These are phyloP conservation scores for Andrena fulva DNA, from an alignment of 2,888 invertebrate genomes.

Conservation along the genomic window DNA sequence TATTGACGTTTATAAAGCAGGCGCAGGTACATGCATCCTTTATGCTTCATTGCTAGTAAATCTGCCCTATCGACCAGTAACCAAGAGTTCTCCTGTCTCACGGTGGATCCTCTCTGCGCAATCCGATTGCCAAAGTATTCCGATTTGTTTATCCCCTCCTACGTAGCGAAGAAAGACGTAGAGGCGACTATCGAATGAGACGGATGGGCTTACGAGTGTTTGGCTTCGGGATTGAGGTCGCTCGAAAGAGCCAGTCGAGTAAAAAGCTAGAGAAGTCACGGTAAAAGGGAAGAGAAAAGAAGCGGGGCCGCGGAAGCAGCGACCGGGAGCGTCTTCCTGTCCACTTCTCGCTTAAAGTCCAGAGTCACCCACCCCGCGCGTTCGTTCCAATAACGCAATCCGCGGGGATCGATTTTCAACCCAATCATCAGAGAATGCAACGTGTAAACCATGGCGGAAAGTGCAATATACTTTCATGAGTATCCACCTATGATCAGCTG, in stretches of 20 bases:
- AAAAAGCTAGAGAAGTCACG: slow-evolving; percentile 14
- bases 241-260: slow-evolving; percentile 19
- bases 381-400: slow-evolving; percentile 74
- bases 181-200: slow-evolving; percentile 30
- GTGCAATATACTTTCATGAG: slow-evolving; percentile 82
- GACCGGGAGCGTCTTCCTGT: slow-evolving; percentile 59
- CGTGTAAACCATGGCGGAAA: slow-evolving; percentile 78
- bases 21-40: too few species aligned
- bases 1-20: too few species aligned
- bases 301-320: slow-evolving; percentile 17
- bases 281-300: slow-evolving; percentile 36
- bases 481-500: slow-evolving; percentile 64
- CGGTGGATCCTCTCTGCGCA: slow-evolving; percentile 31
- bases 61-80: slow-evolving; percentile 18
- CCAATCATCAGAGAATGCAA: slow-evolving; percentile 82
- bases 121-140: slow-evolving; percentile 57
- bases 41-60: background rate
- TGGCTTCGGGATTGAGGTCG: slow-evolving; percentile 66
- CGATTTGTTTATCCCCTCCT: slow-evolving; percentile 60
- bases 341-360: slow-evolving; percentile 36
- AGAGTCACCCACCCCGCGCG: slow-evolving; percentile 40
- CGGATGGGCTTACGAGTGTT: slow-evolving; percentile 61
- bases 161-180: slow-evolving; percentile 16
- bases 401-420: slow-evolving; percentile 81
- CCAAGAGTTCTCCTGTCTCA: slow-evolving; percentile 5